Evolutionary conservation across 1,140 invertebrate species (phyloP).

Genomic region (Chelonus insularis): DNA sequence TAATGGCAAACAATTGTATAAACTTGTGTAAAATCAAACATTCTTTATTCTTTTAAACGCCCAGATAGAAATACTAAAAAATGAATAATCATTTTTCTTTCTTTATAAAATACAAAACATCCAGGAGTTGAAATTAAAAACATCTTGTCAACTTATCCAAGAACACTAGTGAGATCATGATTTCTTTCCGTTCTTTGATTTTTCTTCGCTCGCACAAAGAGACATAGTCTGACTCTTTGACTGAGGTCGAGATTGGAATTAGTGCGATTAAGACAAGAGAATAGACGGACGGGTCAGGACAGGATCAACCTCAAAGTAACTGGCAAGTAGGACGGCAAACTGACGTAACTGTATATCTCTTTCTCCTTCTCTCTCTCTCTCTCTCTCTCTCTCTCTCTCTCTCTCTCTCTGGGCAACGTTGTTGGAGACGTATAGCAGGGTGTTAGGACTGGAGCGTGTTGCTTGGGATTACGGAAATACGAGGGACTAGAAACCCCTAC

Average conservation of each 20-base stretch:
- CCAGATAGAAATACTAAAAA: too few species aligned
- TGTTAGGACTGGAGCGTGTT: conserved; percentile 25
- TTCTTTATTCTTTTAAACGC: too few species aligned
- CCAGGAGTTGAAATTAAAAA: too few species aligned
- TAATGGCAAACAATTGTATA: too few species aligned
- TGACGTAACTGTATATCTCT: conserved; percentile 12
- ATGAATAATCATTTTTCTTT: too few species aligned
- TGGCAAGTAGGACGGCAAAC: conserved; percentile 28
- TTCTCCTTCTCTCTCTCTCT: conserved; percentile 7
- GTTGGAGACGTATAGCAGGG: conserved; percentile 19
- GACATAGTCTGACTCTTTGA: neutral
- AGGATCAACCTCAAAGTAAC: conserved; percentile 36
- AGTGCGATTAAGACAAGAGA: conserved; percentile 26
- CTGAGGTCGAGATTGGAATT: conserved; percentile 10
- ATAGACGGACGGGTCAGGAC: conserved; percentile 21
- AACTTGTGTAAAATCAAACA: too few species aligned
- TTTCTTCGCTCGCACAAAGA: neutral
- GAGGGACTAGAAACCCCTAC: conserved; percentile 28
- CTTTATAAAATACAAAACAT: too few species aligned
- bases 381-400: neutral
- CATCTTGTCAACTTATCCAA: too few species aligned
- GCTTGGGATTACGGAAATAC: conserved; percentile 40
- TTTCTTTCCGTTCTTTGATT: too few species aligned
- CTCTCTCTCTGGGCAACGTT: neutral
- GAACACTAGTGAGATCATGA: too few species aligned